A percentile compares a stretch with the other conserved stretches of the same genome.
Evolutionary conservation across 2,113 vertebrate genomes (phyloP).

Genomic region (Dolichotis patagonum): DNA sequence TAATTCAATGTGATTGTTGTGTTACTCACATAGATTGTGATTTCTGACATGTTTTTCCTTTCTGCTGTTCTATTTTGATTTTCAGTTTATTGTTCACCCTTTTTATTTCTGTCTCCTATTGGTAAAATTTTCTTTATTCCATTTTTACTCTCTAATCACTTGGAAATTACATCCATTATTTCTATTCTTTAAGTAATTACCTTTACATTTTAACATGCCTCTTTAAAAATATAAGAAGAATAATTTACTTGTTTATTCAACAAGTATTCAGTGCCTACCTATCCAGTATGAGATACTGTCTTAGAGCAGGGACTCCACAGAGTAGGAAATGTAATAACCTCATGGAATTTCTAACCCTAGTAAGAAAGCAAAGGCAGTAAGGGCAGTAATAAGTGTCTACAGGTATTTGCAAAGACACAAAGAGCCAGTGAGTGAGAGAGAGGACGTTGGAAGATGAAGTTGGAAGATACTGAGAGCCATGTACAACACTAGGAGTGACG

Average conservation of each 20-base stretch:
- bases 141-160: constrained; percentile 21
- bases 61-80: not conserved
- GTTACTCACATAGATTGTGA: not conserved
- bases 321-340: not conserved
- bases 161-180: not conserved
- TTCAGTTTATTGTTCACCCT: not conserved
- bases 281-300: not conserved
- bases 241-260: not conserved
- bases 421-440: not conserved
- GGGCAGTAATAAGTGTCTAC: not conserved
- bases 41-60: not conserved
- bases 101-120: not conserved
- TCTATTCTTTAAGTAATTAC: not conserved
- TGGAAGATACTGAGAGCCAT: not conserved
- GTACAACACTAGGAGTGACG: fast-evolving
- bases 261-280: not conserved
- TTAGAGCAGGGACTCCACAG: not conserved
- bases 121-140: not conserved
- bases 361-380: not conserved
- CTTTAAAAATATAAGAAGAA: constrained; percentile 11
- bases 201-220: not conserved
- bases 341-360: not conserved
- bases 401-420: not conserved
- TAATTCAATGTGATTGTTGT: not conserved
- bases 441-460: fast-evolving